Evolutionary conservation across 1,140 invertebrate genomes (phyloP), one percentile per base, ranked within the genome.

Genomic region (Aphelinus certus): DNA sequence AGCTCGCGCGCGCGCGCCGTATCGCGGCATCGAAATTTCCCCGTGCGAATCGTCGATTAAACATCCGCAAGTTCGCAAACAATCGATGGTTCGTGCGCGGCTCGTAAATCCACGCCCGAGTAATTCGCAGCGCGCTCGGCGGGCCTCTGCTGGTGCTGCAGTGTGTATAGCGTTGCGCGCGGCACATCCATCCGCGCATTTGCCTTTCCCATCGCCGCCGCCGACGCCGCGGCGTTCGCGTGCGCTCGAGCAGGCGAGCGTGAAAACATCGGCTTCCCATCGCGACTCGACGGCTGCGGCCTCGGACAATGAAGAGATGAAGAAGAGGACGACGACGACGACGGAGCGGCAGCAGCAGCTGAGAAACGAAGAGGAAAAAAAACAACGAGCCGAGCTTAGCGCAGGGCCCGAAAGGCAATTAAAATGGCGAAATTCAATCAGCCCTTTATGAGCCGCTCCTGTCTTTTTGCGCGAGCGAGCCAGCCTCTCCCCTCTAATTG

Each of bases 351-450:
- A 55, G 53, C 53, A 55, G 53, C 53, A 55, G 53, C 5, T 7
- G 5, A 55, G 53, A 55, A 10, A 10, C 5, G 53, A 5, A 55
- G 53, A 5, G 10, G 53, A 5, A 10, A 55, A 7, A 55, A 10
- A 7, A 55, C 5, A 55, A 55, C 5, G 53, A 5, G 10, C 10
- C 53, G 53, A 55, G 53, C 53, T 7, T 5, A 7, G 53, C 53
- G 53, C 53, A 10, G 5, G 53, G 53, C 64, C 63, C 73, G 62
- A 76, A 76, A 76, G 51, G 68, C 67, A 76, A 76, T 71, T 71
- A 76, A 76, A 76, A 49, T 76, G 58, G 63, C 68, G 68, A 76
- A 76, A 76, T 76, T 76, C 74, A 76, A 76, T 76, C 74, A 76
- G 63, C 51, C 71, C 71, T 65, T 66, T 60, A 73, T 66, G 71